Evolutionary conservation across 2,797 vertebrate genomes (phyloP), one percentile per base, ranked within the genome.

Genomic region (Novumbra hubbsi): DNA sequence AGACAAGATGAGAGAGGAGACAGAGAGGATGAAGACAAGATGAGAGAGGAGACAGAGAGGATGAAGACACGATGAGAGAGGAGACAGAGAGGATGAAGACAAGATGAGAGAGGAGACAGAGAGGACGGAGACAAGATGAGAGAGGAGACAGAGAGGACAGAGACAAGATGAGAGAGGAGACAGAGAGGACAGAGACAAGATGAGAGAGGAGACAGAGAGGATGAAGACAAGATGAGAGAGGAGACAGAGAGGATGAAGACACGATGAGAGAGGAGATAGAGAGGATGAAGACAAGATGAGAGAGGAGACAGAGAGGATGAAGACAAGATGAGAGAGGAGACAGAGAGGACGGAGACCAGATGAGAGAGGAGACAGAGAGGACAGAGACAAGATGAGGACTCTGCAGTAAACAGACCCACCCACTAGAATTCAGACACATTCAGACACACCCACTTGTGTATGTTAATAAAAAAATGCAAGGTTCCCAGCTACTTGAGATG

Each of bases 391-490:
- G 41, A 45, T 1, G 41, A 45, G 41, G 41, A 8, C 2, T 5
- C 5, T 34, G 32, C 32, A 3, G 41, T 8, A 12, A 8, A 21
- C 34, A 34, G 55, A 24, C 1, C 17, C 32, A 34, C 32, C 32
- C 32, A 34, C 32, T 34, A 34, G 5, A 16, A 12, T 7, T 11
- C 63, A 34, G 27, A 27, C 8, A 28, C 63, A 0, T 32, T 12
- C 73, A 41, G 28, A 34, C 45, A 67, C 71, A 82, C 72, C 70
- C 77, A 81, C 75, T 50, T 62, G 73, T 70, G 41, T 34, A 5
- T 34, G 2, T 34, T 34, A 2, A 34, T 34, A 2, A 34, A 34
- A 34, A 2, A 34, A 34, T 34, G 32, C 5, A 34, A 34, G 32
- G 32, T 34, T 34, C 32, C 32, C 32, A 34, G 5, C 5, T 2